phyloP scores from a whole-genome alignment of 2,113 vertebrate species.

The Tetrao urogallus region DNA sequence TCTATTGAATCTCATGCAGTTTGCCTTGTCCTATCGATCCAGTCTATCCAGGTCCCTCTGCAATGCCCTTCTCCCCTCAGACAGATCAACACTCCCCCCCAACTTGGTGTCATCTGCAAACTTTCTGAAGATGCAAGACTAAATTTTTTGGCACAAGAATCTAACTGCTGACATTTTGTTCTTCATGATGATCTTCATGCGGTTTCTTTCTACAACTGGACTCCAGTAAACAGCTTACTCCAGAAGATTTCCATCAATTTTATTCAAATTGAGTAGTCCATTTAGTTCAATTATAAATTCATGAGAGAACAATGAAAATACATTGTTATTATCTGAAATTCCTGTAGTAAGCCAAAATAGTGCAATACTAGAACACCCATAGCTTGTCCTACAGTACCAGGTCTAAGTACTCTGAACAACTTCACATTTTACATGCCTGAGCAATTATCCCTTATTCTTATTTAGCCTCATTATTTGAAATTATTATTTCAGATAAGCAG shows the following conservation, averaged over 20 bases:
- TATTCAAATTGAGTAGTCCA: background rate
- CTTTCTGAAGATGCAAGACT: too few species aligned
- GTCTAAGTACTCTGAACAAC: background rate
- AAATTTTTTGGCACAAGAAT: background rate
- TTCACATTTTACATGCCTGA: background rate
- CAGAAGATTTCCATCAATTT: background rate
- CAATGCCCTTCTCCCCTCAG: too few species aligned
- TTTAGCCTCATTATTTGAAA: background rate
- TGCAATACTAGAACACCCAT: background rate
- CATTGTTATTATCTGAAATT: background rate
- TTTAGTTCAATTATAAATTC: background rate
- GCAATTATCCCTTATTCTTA: background rate
- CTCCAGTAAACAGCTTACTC: background rate
- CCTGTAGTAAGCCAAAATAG: background rate
- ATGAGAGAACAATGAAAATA: background rate
- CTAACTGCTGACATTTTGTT: background rate
- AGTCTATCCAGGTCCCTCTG: too few species aligned
- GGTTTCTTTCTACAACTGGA: background rate
- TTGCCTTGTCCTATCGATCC: too few species aligned
- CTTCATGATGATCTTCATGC: background rate
- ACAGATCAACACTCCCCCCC: too few species aligned
- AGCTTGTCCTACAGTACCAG: background rate
- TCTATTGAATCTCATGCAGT: too few species aligned
- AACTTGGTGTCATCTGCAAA: too few species aligned
- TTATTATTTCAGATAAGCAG: conserved; percentile 8